Conservation (phyloP, 2,113 vertebrate genomes). For the Xenotilapia longispinis region DNA sequence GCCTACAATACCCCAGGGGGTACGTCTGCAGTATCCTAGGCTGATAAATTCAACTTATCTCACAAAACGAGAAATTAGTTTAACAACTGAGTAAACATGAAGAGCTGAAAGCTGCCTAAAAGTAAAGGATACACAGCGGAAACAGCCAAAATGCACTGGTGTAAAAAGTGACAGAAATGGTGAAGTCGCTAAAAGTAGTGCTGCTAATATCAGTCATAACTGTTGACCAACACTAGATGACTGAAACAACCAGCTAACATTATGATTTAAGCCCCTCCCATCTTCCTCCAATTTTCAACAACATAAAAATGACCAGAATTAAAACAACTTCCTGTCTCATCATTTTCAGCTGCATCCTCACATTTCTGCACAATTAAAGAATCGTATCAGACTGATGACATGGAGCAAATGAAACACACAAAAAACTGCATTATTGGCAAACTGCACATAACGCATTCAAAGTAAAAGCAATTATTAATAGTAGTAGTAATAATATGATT, state of each 20-base stretch:
- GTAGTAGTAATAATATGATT: background rate
- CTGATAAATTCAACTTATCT: background rate
- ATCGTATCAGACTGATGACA: background rate
- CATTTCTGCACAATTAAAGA: background rate
- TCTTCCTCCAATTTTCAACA: background rate
- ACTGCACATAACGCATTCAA: background rate
- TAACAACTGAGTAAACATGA: background rate
- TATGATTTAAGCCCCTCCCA: background rate
- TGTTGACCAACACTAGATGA: background rate
- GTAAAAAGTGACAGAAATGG: background rate
- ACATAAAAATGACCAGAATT: background rate
- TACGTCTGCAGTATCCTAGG: background rate
- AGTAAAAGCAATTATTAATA: background rate
- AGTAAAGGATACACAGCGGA: rapidly evolving
- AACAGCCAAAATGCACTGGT: background rate
- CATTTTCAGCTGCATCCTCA: background rate
- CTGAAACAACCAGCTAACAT: background rate
- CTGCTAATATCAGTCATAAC: background rate
- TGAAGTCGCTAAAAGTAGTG: background rate
- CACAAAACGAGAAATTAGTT: background rate
- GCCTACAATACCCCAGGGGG: background rate
- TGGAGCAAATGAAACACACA: background rate
- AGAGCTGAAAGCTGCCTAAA: background rate
- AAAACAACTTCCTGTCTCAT: background rate
- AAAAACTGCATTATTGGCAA: background rate